These are phyloP conservation scores for Microplitis demolitor DNA, from an alignment of 1,140 invertebrate genomes.

Conservation along the genomic window DNA sequence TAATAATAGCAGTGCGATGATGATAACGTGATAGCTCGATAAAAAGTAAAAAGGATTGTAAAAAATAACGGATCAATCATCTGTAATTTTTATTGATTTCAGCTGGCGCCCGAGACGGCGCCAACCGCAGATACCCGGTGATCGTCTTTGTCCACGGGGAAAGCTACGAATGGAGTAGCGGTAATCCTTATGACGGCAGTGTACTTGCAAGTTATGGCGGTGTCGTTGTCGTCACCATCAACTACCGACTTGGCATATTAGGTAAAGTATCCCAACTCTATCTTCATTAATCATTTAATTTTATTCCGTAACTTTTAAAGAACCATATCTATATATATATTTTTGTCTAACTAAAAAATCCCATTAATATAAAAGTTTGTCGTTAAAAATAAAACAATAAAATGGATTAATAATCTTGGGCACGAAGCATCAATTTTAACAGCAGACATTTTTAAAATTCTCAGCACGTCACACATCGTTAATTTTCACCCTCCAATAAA, in stretches of 20 bases:
- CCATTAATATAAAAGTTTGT: no score
- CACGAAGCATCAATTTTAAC: not conserved
- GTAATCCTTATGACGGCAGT: slow-evolving; percentile 93
- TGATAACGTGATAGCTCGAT: no score
- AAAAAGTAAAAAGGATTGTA: slow-evolving; percentile 15
- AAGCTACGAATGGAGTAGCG: slow-evolving; percentile 95
- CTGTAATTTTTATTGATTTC: slow-evolving; percentile 57
- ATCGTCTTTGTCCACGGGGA: slow-evolving; percentile 96
- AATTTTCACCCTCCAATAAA: no score
- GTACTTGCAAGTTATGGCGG: slow-evolving; percentile 90
- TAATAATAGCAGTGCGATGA: no score
- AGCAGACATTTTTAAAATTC: no score
- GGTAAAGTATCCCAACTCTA: slow-evolving; percentile 70
- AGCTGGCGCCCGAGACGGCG: slow-evolving; percentile 72
- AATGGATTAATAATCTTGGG: not conserved
- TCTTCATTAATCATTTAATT: not conserved
- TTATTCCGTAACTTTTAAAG: not conserved
- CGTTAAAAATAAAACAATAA: slow-evolving; percentile 25
- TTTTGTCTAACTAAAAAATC: not conserved
- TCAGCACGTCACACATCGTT: no score
- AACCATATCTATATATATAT: not conserved
- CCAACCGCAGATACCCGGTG: slow-evolving; percentile 76
- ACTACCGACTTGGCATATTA: slow-evolving; percentile 94
- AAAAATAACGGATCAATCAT: slow-evolving; percentile 40
- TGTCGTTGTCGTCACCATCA: slow-evolving; percentile 94